These are phyloP conservation scores for Drosophila falleni DNA, from an alignment of 2,888 invertebrate species.

Conservation along the genomic window DNA sequence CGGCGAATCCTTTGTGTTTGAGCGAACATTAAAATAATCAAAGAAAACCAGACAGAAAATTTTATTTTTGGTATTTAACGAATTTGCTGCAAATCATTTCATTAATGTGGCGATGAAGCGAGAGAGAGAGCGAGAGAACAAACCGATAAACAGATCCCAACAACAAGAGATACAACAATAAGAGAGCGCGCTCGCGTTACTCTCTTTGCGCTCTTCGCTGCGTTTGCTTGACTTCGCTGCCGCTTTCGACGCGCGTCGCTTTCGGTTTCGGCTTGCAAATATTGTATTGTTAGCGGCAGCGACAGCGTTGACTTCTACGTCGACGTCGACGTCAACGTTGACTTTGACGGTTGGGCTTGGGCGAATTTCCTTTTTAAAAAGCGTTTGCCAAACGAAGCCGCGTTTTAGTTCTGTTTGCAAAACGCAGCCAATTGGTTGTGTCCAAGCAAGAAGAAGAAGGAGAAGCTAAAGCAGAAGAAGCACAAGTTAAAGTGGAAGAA, in stretches of 20 bases:
- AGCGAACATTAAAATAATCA: neutral
- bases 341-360: conserved; percentile 60
- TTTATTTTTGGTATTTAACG: conserved; percentile 39
- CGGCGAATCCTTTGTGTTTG: conserved; percentile 47
- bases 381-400: conserved; percentile 59
- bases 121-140: conserved; percentile 12
- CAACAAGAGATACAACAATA: conserved; percentile 3
- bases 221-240: neutral
- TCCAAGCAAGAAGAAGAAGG: conserved; percentile 22
- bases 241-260: neutral
- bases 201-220: conserved; percentile 19
- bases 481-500: conserved; percentile 11
- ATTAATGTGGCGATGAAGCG: conserved; percentile 20
- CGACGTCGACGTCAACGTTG: conserved; percentile 27
- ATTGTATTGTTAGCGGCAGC: conserved; percentile 39
- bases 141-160: neutral
- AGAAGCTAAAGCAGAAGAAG: neutral
- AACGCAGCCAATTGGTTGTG: conserved; percentile 80
- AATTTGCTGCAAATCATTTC: conserved; percentile 15
- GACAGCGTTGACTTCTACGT: conserved; percentile 19
- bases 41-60: neutral
- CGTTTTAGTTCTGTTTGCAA: conserved; percentile 83
- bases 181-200: conserved; percentile 2
- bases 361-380: conserved; percentile 74
- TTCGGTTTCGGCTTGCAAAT: conserved; percentile 33